A percentile compares a stretch with the other conserved stretches of the same genome.
Evolutionary conservation across 1,140 invertebrate genomes (phyloP).

Genomic region (Lethrus apterus): DNA sequence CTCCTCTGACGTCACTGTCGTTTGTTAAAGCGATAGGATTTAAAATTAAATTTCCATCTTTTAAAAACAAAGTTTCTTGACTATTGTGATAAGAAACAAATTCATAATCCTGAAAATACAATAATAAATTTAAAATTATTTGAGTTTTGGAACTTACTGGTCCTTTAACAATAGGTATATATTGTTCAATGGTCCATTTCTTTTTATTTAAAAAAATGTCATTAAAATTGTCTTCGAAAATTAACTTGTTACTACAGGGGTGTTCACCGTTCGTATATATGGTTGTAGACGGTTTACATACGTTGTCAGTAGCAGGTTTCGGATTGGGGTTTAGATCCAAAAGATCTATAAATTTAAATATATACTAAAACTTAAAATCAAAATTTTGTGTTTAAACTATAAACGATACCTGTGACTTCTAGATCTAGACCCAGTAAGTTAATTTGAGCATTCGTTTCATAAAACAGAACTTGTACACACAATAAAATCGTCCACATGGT

Average conservation of each 20-base stretch:
- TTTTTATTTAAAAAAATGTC: constrained; percentile 15
- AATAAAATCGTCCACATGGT: no score
- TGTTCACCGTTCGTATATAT: constrained; percentile 5
- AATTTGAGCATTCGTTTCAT: no score
- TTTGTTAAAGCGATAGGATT: constrained; percentile 1
- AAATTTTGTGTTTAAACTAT: no score
- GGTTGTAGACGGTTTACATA: background rate
- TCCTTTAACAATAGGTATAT: constrained; percentile 17
- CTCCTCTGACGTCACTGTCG: constrained; percentile 10
- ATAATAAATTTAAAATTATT: constrained; percentile 13
- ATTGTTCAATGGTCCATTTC: constrained; percentile 30
- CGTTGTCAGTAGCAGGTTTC: background rate
- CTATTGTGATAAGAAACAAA: constrained; percentile 30
- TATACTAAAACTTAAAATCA: no score
- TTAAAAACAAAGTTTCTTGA: background rate
- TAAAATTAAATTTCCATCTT: constrained; percentile 8
- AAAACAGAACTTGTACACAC: no score
- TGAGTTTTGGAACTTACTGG: constrained; percentile 7
- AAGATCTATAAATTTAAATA: no score
- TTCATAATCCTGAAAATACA: constrained; percentile 23
- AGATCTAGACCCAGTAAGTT: no score
- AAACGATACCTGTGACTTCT: no score
- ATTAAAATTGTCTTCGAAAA: constrained; percentile 32
- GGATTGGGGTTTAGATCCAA: constrained; percentile 1
- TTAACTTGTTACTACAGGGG: constrained; percentile 21